Evolutionary conservation across 2,888 invertebrate genomes (phyloP), one percentile per base, ranked within the genome.

Genomic region (Amphipoea lucens): DNA sequence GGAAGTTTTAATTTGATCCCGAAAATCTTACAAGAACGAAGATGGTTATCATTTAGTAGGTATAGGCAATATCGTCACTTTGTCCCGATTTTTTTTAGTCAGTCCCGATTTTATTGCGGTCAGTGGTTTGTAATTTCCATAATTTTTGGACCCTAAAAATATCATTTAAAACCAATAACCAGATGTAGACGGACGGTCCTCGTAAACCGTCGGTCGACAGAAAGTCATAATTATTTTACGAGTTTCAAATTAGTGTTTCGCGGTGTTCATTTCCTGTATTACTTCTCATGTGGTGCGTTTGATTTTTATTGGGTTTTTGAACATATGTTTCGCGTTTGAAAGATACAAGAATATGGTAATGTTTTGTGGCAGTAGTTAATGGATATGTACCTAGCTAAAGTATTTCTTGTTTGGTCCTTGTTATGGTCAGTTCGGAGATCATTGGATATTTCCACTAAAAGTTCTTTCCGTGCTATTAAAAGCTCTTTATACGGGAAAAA

Each of bases 201-300:
- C 86, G 72, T 89, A 88, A 89, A 88, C 54, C 67, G n/a, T n/a
- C 11, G 36, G 71, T 79, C 78, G 74, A 63, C 77, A 76, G 86
- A 75, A 80, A 75, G 45, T 78, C 78, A 71, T 81, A 60, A 78
- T 73, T 68, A 74, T 82, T 90, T 88, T 86, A 90, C 80, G 90
- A 86, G 78, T 89, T 83, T 83, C 79, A 82, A 89, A 90, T 90
- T 88, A 88, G 79, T 88, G 81, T 83, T 89, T 86, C 77, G 88
- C 84, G 88, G 88, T 85, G 74, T 70, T 45, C 79, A 76, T 76
- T 86, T 89, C 88, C 90, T 83, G 88, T 76, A 57, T 65, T 74
- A 42, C 76, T 63, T 54, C 77, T 79, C 76, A 84, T 85, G 86
- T 88, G 87, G 87, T 63, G 60, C 73, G 79, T 88, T 89, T 88